phyloP scores from a whole-genome alignment of 2,888 invertebrate genomes.

The Acanthococcus lagerstroemiae region DNA sequence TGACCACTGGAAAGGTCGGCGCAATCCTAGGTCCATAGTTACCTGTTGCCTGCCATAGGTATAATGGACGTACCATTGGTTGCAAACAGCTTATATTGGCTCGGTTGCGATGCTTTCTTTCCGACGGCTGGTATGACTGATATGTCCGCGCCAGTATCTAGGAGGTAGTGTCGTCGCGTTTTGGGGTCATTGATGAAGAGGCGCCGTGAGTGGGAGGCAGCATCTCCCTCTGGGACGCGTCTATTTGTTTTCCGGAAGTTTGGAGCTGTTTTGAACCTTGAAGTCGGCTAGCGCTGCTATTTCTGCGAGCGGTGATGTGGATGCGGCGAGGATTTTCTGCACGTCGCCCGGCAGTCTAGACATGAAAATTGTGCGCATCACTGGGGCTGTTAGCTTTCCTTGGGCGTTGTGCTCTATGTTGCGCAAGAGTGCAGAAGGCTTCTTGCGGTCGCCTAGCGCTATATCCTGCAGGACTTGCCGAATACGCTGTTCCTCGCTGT shows the following conservation, averaged over 20 bases:
- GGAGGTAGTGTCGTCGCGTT: conserved; percentile 2
- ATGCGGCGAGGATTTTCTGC: not conserved
- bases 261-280: too few relatives aligned
- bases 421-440: not conserved
- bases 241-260: too few relatives aligned
- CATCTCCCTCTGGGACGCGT: too few relatives aligned
- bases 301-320: too few relatives aligned
- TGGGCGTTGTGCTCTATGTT: not conserved
- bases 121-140: too few relatives aligned
- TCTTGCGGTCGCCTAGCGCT: not conserved
- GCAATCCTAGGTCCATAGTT: not conserved
- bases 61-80: conserved; percentile 6
- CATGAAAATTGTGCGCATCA: not conserved
- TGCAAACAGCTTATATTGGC: conserved; percentile 8
- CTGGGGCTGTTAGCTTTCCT: not conserved
- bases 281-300: not conserved
- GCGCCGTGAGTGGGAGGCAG: not conserved
- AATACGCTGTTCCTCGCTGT: not conserved
- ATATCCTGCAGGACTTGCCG: not conserved
- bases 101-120: too few relatives aligned
- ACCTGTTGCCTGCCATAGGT: conserved; percentile 11
- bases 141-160: conserved; percentile 33
- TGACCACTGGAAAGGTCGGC: not conserved
- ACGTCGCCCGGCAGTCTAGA: not conserved
- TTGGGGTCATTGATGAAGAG: too few relatives aligned